phyloP scores from a whole-genome alignment of 1,140 invertebrate species.

The Stratiolaelaps scimitus region DNA sequence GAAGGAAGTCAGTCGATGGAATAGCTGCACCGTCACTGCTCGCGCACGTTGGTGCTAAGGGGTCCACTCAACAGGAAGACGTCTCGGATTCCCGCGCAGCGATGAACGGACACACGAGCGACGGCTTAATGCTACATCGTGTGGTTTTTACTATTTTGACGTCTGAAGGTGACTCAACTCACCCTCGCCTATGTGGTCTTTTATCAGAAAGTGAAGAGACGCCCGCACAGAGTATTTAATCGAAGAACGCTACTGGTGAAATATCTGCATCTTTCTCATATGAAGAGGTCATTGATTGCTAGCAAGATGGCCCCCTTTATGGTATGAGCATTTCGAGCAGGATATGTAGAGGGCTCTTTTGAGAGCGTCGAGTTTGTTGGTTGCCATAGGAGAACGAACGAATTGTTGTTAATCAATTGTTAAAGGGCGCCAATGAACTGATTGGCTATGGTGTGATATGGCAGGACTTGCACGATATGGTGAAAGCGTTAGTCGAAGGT shows the following conservation, averaged over 20 bases:
- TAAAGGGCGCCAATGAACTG: background rate
- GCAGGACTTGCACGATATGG: background rate
- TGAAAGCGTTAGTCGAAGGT: too few species aligned
- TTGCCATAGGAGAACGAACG: background rate
- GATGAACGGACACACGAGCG: too few species aligned
- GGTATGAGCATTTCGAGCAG: background rate
- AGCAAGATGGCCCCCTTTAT: background rate
- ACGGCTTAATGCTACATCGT: too few species aligned
- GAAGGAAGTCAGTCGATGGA: too few species aligned
- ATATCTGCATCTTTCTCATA: background rate
- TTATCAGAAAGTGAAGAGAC: background rate
- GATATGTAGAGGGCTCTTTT: background rate
- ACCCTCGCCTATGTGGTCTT: background rate
- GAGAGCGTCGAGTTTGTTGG: background rate
- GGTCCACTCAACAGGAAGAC: too few species aligned
- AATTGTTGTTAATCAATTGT: background rate
- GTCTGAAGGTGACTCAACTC: slow-evolving; percentile 8
- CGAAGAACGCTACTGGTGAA: background rate
- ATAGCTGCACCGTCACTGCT: too few species aligned
- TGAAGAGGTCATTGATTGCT: background rate
- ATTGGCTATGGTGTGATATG: background rate
- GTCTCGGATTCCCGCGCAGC: too few species aligned
- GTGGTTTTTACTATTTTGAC: background rate
- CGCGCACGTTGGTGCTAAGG: too few species aligned
- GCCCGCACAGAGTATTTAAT: slow-evolving; percentile 8